These are phyloP conservation scores for Alauda arvensis DNA, from an alignment of 2,797 vertebrate species.

Conservation along the genomic window DNA sequence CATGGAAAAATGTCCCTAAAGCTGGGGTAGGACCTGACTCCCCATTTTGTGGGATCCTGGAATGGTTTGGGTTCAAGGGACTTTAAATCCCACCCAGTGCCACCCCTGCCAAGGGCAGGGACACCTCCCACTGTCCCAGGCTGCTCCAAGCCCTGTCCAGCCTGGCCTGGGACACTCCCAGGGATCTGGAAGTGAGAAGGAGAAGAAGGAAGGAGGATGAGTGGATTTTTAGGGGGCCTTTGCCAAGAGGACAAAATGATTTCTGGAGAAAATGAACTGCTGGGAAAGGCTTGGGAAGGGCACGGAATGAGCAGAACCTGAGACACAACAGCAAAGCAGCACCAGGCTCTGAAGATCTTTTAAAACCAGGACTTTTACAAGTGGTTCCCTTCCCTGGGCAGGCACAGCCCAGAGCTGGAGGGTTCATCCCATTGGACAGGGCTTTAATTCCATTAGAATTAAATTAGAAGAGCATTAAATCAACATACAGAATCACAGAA, in stretches of 20 bases:
- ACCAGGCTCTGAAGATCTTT: background rate
- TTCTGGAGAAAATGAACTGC: background rate
- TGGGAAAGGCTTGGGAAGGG: background rate
- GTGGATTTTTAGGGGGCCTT: background rate
- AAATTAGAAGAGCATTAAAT: background rate
- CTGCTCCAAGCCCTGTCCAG: rapidly evolving
- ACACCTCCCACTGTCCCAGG: background rate
- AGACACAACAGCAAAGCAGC: background rate
- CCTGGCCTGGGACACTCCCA: background rate
- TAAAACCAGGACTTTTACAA: background rate
- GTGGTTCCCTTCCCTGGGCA: background rate
- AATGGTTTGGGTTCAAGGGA: background rate
- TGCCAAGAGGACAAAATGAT: background rate
- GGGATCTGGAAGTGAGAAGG: background rate
- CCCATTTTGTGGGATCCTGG: background rate
- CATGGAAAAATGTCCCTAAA: background rate
- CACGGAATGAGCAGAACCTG: rapidly evolving
- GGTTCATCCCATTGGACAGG: rapidly evolving
- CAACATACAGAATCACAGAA: no score
- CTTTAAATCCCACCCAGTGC: rapidly evolving
- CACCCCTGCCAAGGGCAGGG: background rate
- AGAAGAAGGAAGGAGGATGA: background rate
- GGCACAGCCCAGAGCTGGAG: background rate
- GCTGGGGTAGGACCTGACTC: background rate
- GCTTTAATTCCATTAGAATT: background rate